These are phyloP conservation scores for Rhodeus uyekii DNA, from an alignment of 2,797 vertebrate genomes.

Conservation along the genomic window DNA sequence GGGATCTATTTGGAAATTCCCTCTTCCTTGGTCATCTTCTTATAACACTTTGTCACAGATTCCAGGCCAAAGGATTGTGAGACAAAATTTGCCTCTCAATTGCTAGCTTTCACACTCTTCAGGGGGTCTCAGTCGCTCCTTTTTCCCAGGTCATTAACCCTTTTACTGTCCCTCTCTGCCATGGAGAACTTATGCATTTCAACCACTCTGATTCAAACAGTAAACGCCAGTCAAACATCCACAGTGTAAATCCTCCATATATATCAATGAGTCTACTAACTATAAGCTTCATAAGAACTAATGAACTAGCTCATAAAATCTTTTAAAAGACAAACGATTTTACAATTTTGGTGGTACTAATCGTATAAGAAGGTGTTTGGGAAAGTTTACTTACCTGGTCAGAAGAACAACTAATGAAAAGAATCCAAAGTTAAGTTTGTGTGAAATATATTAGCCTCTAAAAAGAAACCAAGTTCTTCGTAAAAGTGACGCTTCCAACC, in stretches of 20 bases:
- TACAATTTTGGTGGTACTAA: background rate
- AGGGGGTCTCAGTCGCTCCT: constrained; percentile 37
- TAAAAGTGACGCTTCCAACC: background rate
- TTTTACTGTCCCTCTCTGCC: constrained; percentile 24
- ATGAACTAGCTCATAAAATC: background rate
- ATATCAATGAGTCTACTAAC: background rate
- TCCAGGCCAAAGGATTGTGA: constrained; percentile 26
- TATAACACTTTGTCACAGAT: constrained; percentile 45
- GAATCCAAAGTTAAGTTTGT: constrained; percentile 3
- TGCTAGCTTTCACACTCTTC: constrained; percentile 36
- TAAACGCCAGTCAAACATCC: background rate
- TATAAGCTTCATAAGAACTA: background rate
- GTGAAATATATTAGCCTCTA: background rate
- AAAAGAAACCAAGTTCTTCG: background rate
- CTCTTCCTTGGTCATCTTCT: constrained; percentile 20
- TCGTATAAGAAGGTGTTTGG: background rate
- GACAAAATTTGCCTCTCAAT: constrained; percentile 46
- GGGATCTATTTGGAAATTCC: constrained; percentile 22
- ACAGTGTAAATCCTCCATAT: too few species aligned
- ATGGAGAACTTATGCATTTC: constrained; percentile 1
- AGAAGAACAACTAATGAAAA: background rate
- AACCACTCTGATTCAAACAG: constrained; percentile 9
- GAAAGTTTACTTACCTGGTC: constrained; percentile 13
- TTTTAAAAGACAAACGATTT: background rate
- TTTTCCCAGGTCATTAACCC: constrained; percentile 27